phyloP scores from a whole-genome alignment of 2,888 invertebrate species.

The Augiades crinisus region DNA sequence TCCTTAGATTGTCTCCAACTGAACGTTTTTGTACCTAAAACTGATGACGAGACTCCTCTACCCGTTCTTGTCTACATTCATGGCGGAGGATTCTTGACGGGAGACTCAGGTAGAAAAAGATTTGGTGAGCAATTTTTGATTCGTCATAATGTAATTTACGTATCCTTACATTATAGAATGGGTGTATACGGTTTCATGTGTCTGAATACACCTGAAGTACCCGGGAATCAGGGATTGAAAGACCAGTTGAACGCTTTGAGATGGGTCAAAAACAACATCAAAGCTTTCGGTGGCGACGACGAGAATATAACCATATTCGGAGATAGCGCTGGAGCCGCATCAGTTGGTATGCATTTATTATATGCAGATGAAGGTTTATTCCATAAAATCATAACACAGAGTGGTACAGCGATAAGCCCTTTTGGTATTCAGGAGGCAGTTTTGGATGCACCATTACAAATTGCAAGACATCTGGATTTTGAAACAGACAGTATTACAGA shows the following conservation, averaged over 20 bases:
- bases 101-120: constrained; percentile 40
- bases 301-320: constrained; percentile 53
- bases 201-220: constrained; percentile 43
- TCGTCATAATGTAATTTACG: constrained; percentile 49
- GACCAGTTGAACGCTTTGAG: constrained; percentile 52
- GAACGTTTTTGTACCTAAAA: constrained; percentile 52
- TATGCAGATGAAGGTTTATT: constrained; percentile 47
- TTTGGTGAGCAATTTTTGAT: constrained; percentile 49
- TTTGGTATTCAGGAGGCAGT: constrained; percentile 38
- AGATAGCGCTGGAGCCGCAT: constrained; percentile 51
- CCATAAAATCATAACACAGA: constrained; percentile 50
- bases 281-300: too few species aligned
- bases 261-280: constrained; percentile 58
- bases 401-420: constrained; percentile 41
- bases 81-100: constrained; percentile 47
- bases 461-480: constrained; percentile 46
- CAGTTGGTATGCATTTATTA: constrained; percentile 48
- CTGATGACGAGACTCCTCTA: constrained; percentile 41
- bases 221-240: constrained; percentile 58
- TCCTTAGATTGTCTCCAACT: constrained; percentile 51
- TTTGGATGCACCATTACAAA: constrained; percentile 37
- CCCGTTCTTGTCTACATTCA: constrained; percentile 55
- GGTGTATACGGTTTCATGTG: constrained; percentile 62
- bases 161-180: constrained; percentile 55
- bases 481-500: constrained; percentile 38